phyloP scores from a whole-genome alignment of 30 jellyfish, hydroid and myxozoan genomes.

The Clytia hemisphaerica region DNA sequence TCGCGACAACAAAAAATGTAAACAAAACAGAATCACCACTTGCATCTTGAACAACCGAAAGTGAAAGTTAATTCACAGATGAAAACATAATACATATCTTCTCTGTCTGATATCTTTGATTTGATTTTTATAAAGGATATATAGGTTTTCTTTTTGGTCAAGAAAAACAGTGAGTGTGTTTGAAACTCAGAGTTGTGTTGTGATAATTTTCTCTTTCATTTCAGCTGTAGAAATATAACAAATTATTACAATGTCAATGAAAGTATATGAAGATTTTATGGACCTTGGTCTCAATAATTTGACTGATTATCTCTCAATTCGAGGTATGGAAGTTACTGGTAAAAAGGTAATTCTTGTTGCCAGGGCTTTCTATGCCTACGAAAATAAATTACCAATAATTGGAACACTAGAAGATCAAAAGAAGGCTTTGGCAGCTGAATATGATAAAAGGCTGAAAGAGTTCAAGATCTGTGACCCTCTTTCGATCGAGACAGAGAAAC shows the following conservation, averaged over 20 bases:
- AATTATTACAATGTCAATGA: too few species aligned
- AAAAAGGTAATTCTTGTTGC: slow-evolving; percentile 24
- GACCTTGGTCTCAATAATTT: slow-evolving; percentile 5
- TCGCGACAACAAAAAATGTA: too few species aligned
- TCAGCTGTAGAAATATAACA: too few species aligned
- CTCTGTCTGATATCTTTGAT: too few species aligned
- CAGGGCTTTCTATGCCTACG: slow-evolving; percentile 18
- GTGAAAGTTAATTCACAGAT: too few species aligned
- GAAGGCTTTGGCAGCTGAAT: background rate
- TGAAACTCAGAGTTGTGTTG: too few species aligned
- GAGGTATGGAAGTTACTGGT: slow-evolving; percentile 27
- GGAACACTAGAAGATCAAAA: background rate
- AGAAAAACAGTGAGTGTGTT: too few species aligned
- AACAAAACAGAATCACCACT: too few species aligned
- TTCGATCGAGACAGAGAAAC: background rate
- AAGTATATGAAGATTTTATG: slow-evolving; percentile 1
- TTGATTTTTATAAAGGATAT: too few species aligned
- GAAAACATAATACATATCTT: background rate
- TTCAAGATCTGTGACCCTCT: slow-evolving; percentile 26
- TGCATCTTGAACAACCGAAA: too few species aligned
- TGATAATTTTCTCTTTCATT: too few species aligned
- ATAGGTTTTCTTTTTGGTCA: too few species aligned
- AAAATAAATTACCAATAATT: background rate
- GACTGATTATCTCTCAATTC: slow-evolving; percentile 16
- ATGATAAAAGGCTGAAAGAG: slow-evolving; percentile 9